Conservation (phyloP, 2,797 vertebrate species). For the Rachycentron canadum region DNA sequence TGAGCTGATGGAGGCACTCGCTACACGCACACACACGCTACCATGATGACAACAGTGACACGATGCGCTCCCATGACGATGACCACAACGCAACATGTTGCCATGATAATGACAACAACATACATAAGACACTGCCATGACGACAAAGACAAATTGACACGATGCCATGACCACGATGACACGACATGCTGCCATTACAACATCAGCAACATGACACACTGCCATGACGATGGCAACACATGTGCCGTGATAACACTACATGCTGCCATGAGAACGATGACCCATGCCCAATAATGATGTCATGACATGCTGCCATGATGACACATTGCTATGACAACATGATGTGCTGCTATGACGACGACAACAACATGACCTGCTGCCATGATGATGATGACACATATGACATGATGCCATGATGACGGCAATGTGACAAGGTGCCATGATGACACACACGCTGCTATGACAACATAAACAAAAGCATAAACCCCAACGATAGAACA, state of each 20-base stretch:
- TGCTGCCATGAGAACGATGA: too few species aligned
- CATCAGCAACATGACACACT: background rate
- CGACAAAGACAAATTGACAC: background rate
- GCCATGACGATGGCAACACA: background rate
- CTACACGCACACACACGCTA: slow-evolving; percentile 39
- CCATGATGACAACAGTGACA: slow-evolving; percentile 31
- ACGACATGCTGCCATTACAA: background rate
- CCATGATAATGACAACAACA: background rate
- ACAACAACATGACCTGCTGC: too few species aligned
- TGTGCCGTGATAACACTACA: background rate
- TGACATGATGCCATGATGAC: background rate
- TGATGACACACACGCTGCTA: background rate
- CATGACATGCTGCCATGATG: background rate
- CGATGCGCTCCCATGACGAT: slow-evolving; percentile 9
- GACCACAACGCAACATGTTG: background rate
- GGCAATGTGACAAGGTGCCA: too few species aligned
- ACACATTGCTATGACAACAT: background rate
- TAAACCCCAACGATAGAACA: background rate
- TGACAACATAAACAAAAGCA: background rate
- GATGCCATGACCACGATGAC: background rate
- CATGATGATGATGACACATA: too few species aligned
- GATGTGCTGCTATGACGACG: background rate
- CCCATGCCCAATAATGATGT: too few species aligned
- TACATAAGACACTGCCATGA: background rate
- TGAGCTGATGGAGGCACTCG: slow-evolving; percentile 83